phyloP scores from a whole-genome alignment of 2,113 vertebrate genomes.

The Myrmecobius fasciatus region DNA sequence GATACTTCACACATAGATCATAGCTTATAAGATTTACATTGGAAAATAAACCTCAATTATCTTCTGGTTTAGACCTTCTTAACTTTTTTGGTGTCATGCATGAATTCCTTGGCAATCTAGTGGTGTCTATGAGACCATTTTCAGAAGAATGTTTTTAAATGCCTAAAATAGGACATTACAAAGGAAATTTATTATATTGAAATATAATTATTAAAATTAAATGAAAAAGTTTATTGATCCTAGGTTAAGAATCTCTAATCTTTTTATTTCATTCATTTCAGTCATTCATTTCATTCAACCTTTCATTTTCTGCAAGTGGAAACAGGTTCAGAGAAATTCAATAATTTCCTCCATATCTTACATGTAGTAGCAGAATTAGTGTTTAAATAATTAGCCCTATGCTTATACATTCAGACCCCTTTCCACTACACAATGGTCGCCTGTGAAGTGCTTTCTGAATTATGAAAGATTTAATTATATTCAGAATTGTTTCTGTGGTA shows the following conservation, averaged over 20 bases:
- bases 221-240: neutral
- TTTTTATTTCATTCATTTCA: too few relatives aligned
- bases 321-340: neutral
- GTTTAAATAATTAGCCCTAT: neutral
- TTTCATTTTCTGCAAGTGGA: neutral
- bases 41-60: neutral
- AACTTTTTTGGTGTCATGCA: neutral
- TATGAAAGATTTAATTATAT: neutral
- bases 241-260: neutral
- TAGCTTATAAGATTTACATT: neutral
- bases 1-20: neutral
- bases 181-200: neutral
- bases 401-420: neutral
- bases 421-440: neutral
- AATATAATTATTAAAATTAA: neutral
- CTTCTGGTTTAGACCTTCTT: neutral
- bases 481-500: neutral
- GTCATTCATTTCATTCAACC: too few relatives aligned
- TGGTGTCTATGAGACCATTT: neutral
- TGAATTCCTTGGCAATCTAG: neutral
- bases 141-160: neutral
- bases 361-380: neutral
- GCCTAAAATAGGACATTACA: neutral
- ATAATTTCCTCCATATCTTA: neutral
- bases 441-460: neutral